A percentile compares a stretch with the other conserved stretches of the same genome.
Conservation (phyloP, 37 sponge, comb jelly and placozoan species). For the Amphimedon queenslandica region DNA sequence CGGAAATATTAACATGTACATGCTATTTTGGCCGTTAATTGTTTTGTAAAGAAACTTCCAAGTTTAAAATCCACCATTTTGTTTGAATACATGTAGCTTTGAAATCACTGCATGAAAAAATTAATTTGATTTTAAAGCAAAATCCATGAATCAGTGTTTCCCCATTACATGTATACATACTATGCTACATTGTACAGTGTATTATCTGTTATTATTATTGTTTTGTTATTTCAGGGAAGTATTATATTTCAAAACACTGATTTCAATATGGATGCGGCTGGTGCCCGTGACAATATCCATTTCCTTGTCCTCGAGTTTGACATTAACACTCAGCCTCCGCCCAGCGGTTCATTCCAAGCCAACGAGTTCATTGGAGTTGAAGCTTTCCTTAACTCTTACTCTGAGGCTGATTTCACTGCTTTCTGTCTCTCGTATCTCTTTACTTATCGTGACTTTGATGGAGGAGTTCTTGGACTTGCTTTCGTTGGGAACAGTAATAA, state of each 20-base stretch:
- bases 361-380: constrained; percentile 66
- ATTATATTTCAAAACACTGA: constrained; percentile 28
- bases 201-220: no score
- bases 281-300: constrained; percentile 21
- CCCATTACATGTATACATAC: no score
- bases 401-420: constrained; percentile 32
- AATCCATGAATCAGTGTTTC: no score
- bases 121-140: no score
- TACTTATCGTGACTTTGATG: constrained; percentile 86
- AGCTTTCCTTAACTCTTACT: constrained; percentile 65
- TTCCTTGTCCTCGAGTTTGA: constrained; percentile 31
- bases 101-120: no score
- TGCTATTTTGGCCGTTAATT: no score
- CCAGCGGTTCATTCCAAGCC: neutral
- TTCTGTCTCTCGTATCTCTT: constrained; percentile 83
- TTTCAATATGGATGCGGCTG: constrained; percentile 27
- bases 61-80: no score
- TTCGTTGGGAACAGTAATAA: constrained; percentile 65
- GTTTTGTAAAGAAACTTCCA: no score
- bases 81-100: no score
- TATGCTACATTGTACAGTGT: no score
- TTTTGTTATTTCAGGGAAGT: neutral
- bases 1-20: no score
- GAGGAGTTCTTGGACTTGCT: constrained; percentile 89
- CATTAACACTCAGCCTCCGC: constrained; percentile 16